Percentiles rank a stretch among this genome's conserved stretches.
phyloP scores from a whole-genome alignment of 2,888 invertebrate species.

The Apodemia hepburni region DNA sequence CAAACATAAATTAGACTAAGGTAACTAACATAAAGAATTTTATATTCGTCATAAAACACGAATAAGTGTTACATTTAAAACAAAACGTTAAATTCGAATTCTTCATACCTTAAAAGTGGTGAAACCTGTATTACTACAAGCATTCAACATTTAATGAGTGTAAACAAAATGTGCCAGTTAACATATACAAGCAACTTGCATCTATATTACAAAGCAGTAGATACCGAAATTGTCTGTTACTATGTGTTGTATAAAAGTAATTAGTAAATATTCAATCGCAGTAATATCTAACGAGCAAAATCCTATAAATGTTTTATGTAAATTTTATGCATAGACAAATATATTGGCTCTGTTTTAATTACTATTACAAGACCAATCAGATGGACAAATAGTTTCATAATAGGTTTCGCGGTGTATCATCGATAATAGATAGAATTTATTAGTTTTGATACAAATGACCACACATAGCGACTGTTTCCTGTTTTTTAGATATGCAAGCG shows the following conservation, averaged over 20 bases:
- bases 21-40: not conserved
- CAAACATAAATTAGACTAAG: not conserved
- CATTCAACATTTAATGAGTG: conserved; percentile 28
- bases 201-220: not conserved
- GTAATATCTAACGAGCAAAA: conserved; percentile 21
- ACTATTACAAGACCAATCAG: conserved; percentile 41
- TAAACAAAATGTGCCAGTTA: conserved; percentile 24
- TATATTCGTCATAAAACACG: conserved; percentile 20
- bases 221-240: not conserved
- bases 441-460: conserved; percentile 27
- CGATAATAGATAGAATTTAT: conserved; percentile 30
- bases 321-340: conserved; percentile 39
- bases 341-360: conserved; percentile 56
- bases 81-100: conserved; percentile 28
- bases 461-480: conserved; percentile 24
- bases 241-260: conserved; percentile 16
- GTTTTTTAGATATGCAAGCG: conserved; percentile 17
- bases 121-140: conserved; percentile 29
- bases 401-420: conserved; percentile 36
- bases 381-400: conserved; percentile 43
- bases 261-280: conserved; percentile 20
- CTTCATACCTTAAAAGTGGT: conserved; percentile 26
- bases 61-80: conserved; percentile 29
- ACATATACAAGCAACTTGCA: not conserved
- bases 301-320: conserved; percentile 22